Conservation (phyloP, 2,113 vertebrate genomes). For the Hyperoodon ampullatus region DNA sequence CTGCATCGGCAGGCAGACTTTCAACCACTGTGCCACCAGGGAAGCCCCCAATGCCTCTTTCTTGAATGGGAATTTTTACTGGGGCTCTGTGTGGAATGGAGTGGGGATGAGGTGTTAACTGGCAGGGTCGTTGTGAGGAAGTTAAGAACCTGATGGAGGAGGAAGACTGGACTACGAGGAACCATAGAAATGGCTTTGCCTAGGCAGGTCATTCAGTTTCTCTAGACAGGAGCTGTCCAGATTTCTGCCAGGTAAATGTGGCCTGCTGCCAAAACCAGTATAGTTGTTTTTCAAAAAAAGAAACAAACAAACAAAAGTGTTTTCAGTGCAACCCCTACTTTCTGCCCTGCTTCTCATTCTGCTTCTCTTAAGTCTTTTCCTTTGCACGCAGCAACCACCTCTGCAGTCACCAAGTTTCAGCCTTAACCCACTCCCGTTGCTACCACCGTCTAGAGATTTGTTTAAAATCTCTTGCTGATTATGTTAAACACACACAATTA, state of each 20-base stretch:
- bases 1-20: too few species aligned
- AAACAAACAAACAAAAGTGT: too few species aligned
- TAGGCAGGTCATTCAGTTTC: neutral
- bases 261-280: neutral
- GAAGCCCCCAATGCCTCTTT: neutral
- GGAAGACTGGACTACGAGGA: neutral
- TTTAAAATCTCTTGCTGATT: conserved; percentile 13
- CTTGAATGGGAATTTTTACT: neutral
- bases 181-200: neutral
- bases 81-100: neutral
- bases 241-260: neutral
- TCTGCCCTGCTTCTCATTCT: neutral
- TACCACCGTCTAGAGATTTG: neutral
- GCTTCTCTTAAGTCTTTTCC: neutral
- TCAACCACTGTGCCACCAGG: too few species aligned
- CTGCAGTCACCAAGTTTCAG: neutral
- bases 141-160: neutral
- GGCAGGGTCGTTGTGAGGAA: neutral
- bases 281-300: neutral
- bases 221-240: neutral
- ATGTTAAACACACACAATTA: conserved; percentile 6
- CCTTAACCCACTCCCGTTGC: neutral
- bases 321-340: neutral
- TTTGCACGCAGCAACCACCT: neutral
- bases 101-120: neutral